These are phyloP conservation scores for Eulithis prunata DNA, from an alignment of 2,888 invertebrate genomes.

Conservation along the genomic window DNA sequence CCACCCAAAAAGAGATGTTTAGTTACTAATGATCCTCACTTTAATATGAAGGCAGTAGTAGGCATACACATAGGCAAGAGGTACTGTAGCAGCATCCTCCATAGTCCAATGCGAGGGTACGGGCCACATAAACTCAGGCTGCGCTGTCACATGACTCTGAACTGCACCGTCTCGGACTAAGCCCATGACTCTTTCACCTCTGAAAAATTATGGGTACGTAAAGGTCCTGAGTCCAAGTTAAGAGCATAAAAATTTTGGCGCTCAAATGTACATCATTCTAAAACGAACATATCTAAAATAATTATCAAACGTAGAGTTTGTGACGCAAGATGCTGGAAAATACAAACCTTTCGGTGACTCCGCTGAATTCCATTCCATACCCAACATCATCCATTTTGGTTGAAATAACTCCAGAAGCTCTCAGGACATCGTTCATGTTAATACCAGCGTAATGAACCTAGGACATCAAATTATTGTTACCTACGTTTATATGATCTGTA, in stretches of 20 bases:
- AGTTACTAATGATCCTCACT: constrained; percentile 7
- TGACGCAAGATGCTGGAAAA: no score
- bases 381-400: constrained; percentile 19
- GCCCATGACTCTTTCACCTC: constrained; percentile 87
- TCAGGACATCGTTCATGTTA: constrained; percentile 50
- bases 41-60: constrained; percentile 57
- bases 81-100: constrained; percentile 90
- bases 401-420: constrained; percentile 48
- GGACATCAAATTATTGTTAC: no score
- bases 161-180: constrained; percentile 78
- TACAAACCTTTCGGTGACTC: constrained; percentile 52
- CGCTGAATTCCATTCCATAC: constrained; percentile 71
- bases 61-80: constrained; percentile 87
- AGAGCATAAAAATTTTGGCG: no score
- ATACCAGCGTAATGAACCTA: constrained; percentile 57
- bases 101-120: constrained; percentile 88
- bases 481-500: no score
- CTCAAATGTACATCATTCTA: no score
- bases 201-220: constrained; percentile 43
- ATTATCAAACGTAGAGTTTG: no score
- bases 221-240: neutral
- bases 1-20: no score
- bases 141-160: constrained; percentile 81
- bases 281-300: no score
- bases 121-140: constrained; percentile 84